Evolutionary conservation across 2,797 vertebrate genomes (phyloP).

Genomic region (Chromobotia macracanthus): DNA sequence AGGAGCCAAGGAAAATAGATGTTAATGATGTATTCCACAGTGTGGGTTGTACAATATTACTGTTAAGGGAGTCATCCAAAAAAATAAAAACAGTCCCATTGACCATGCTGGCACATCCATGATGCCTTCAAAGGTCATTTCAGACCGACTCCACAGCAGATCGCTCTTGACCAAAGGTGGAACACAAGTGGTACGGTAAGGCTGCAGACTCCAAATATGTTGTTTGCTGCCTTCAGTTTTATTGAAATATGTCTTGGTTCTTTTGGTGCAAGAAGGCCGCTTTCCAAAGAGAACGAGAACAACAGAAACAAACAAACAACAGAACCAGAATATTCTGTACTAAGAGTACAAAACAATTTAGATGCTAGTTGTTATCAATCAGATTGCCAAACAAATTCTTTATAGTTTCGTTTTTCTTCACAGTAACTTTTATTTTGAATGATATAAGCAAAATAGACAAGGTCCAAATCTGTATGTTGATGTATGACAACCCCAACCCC

Average conservation of each 20-base stretch:
- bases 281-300: constrained; percentile 25
- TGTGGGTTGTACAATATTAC: constrained; percentile 59
- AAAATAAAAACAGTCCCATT: neutral
- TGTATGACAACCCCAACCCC: neutral
- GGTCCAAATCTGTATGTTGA: neutral
- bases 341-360: constrained; percentile 7
- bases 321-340: constrained; percentile 8
- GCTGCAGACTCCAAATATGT: constrained; percentile 17
- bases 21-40: constrained; percentile 54
- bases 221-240: constrained; percentile 25
- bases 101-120: constrained; percentile 9
- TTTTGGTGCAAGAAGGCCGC: constrained; percentile 2
- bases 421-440: neutral
- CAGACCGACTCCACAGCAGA: constrained; percentile 21
- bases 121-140: constrained; percentile 31
- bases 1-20: constrained; percentile 59
- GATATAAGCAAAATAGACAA: neutral
- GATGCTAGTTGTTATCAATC: neutral
- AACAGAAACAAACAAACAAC: constrained; percentile 36
- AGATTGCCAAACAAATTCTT: neutral
- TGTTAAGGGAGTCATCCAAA: constrained; percentile 32
- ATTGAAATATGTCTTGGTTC: constrained; percentile 30
- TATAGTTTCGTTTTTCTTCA: neutral
- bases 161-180: neutral
- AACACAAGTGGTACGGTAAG: constrained; percentile 8